Percentiles rank a stretch among this genome's conserved stretches.
Evolutionary conservation across 2,113 vertebrate species (phyloP).

Genomic region (Neodon shergylaensis): DNA sequence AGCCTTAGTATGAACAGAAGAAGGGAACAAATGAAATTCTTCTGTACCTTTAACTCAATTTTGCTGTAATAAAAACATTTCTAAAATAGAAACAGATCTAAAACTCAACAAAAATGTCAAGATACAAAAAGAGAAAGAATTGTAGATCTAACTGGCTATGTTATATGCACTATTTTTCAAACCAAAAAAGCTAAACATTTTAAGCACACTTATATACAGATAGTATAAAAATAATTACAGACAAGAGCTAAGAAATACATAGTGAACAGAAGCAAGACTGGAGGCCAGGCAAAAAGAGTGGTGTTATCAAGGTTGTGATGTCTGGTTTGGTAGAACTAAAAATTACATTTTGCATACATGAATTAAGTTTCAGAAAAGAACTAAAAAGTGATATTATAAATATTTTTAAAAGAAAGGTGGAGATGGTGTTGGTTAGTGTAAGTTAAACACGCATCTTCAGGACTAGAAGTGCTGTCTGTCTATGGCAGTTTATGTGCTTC

Average conservation of each 20-base stretch:
- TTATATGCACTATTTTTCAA: background rate
- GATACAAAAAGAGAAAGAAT: background rate
- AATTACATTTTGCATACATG: background rate
- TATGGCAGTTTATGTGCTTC: background rate
- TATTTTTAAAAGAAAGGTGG: background rate
- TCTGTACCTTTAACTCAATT: background rate
- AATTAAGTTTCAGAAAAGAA: background rate
- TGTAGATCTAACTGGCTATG: background rate
- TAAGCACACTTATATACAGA: background rate
- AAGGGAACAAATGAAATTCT: background rate
- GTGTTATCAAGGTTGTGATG: fast-evolving
- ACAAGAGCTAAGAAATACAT: background rate
- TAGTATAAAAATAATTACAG: background rate
- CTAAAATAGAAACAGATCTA: background rate
- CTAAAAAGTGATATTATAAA: background rate
- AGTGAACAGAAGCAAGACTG: background rate
- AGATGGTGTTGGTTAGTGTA: background rate
- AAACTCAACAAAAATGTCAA: background rate
- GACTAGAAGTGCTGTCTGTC: background rate
- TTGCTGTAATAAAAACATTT: background rate
- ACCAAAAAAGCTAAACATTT: background rate
- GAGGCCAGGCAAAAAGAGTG: background rate
- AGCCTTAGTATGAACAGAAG: fast-evolving
- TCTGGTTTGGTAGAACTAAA: background rate
- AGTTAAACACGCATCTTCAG: background rate